Evolutionary conservation across 2,797 vertebrate genomes (phyloP), one percentile per base, ranked within the genome.

Genomic region (Myotis findleyi): DNA sequence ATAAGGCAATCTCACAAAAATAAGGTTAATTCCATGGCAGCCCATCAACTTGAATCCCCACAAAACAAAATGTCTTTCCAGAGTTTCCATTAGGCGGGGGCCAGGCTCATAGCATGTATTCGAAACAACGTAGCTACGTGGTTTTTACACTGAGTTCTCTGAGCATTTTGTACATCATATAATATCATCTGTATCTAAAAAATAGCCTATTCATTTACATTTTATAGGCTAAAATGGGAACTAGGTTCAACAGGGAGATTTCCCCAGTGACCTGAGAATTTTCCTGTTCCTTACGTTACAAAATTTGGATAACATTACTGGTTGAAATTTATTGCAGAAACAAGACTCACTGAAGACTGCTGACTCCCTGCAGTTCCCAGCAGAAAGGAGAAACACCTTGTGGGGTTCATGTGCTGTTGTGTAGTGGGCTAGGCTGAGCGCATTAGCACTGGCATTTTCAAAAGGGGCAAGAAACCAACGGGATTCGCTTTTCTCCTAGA

Each of bases 161-260:
- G 79, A 94, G 59, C n/a, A 69, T 91, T 96, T 95, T 93, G 25
- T 89, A 84, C 17, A 57, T 72, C n/a, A 14, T 53, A 57, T 79
- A 93, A 75, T n/a, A 62, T 93, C 69, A 79, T 72, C 23, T 79
- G 2, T 73, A 92, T 89, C 59, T 66, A 16, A 3, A 93, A 93
- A 80, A 55, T 16, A 41, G 49, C 68, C 36, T 83, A 64, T 49
- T 77, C 36, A 90, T 93, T 96, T 72, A 92, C 53, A 21, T 73
- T 73, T 95, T 87, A 94, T 92, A 94, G 36, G 20, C 77, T 76
- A 71, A 82, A 96, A 96, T 92, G 96, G 59, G 91, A 96, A 96
- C 62, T 44, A 93, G 75, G 49, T 86, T 96, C 17, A 72, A 49
- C 21, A 41, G 14, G 25, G 80, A 93, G 82, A 57, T 93, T 87